phyloP scores from a whole-genome alignment of 2,888 invertebrate genomes.

The Adelognathus sp. region DNA sequence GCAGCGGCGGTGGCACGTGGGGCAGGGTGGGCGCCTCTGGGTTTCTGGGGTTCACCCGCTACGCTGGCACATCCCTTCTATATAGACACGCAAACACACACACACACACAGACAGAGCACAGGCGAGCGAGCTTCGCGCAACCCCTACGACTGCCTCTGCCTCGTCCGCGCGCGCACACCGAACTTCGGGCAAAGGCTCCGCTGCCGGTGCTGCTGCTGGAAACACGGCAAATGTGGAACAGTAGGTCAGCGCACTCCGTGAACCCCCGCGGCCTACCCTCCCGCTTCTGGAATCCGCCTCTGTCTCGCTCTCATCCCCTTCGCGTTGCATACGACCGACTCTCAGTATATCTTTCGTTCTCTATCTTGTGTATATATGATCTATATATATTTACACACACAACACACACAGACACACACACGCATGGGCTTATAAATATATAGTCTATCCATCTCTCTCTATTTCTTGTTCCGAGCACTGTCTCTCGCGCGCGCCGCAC shows the following conservation, averaged over 20 bases:
- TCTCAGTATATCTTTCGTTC: constrained; percentile 37
- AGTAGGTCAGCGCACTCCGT: constrained; percentile 80
- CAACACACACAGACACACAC: background rate
- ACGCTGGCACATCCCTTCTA: constrained; percentile 21
- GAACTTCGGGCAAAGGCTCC: constrained; percentile 76
- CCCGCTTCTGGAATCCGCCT: constrained; percentile 45
- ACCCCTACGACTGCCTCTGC: constrained; percentile 47
- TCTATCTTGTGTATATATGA: constrained; percentile 18
- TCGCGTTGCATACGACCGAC: constrained; percentile 10
- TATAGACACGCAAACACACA: too few relatives aligned
- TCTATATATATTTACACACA: background rate
- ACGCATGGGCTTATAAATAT: background rate
- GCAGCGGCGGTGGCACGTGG: constrained; percentile 40
- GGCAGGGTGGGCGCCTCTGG: constrained; percentile 53
- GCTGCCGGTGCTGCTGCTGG: too few relatives aligned
- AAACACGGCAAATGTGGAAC: constrained; percentile 77
- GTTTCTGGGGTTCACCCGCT: constrained; percentile 61
- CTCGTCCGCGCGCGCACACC: constrained; percentile 60
- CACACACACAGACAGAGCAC: too few relatives aligned
- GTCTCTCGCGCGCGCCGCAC: background rate
- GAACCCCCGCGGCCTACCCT: constrained; percentile 75
- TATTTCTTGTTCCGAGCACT: constrained; percentile 7
- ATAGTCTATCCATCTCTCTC: constrained; percentile 6
- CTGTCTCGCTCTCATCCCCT: constrained; percentile 42
- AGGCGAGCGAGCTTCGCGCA: too few relatives aligned